Percentiles rank a stretch among this genome's conserved stretches.
Evolutionary conservation across 2,113 vertebrate species (phyloP).

Genomic region (Pangasianodon hypophthalmus): DNA sequence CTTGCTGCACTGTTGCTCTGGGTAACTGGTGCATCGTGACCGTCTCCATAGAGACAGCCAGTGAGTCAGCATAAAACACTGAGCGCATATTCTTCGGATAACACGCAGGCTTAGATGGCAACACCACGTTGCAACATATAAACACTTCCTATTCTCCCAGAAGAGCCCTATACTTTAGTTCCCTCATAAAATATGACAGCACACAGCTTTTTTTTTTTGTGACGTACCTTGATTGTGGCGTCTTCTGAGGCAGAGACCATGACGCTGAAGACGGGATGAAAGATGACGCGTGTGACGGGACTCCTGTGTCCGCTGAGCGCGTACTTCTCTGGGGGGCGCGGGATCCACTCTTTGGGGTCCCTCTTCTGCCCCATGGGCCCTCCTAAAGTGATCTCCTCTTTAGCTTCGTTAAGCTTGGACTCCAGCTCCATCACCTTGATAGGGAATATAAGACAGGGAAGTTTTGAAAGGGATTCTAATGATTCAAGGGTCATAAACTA

Average conservation of each 20-base stretch:
- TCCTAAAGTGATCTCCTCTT: constrained; percentile 97
- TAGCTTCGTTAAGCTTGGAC: constrained; percentile 97
- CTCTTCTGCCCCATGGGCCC: constrained; percentile 93
- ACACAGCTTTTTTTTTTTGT: background rate
- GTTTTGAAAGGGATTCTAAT: background rate
- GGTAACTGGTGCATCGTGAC: constrained; percentile 63
- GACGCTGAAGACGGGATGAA: constrained; percentile 98
- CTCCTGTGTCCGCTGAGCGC: constrained; percentile 94
- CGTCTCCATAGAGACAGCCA: constrained; percentile 61
- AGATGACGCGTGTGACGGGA: constrained; percentile 96
- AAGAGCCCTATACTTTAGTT: background rate
- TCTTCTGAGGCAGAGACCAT: constrained; percentile 99
- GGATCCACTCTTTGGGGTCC: constrained; percentile 99
- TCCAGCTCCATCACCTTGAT: constrained; percentile 97
- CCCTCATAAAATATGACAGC: background rate
- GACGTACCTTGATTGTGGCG: constrained; percentile 94
- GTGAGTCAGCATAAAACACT: constrained; percentile 71
- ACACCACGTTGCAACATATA: constrained; percentile 1
- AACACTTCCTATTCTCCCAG: constrained; percentile 7
- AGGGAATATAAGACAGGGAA: background rate
- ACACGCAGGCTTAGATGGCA: background rate
- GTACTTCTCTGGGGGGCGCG: constrained; percentile 96
- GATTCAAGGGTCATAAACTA: background rate
- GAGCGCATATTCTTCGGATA: constrained; percentile 4
- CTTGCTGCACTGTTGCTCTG: constrained; percentile 58